These are phyloP conservation scores for Pseudomyrmex dendroicus DNA, from an alignment of 1,140 invertebrate genomes.

Conservation along the genomic window DNA sequence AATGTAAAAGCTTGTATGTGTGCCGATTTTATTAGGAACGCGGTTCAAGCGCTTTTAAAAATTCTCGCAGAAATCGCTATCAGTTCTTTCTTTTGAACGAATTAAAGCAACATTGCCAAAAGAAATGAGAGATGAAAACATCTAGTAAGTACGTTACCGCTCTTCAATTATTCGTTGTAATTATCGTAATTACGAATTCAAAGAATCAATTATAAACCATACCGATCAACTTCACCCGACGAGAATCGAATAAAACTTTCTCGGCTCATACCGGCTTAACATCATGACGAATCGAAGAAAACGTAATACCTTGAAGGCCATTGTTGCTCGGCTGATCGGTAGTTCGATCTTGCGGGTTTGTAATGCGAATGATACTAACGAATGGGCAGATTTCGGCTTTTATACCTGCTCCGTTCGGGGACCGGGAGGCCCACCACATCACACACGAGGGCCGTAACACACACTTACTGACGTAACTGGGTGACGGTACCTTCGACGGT, in stretches of 20 bases:
- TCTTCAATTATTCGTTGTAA: background rate
- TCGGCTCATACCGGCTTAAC: background rate
- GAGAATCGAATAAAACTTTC: background rate
- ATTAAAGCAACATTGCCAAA: too few relatives aligned
- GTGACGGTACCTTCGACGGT: constrained; percentile 71
- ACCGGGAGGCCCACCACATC: background rate
- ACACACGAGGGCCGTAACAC: background rate
- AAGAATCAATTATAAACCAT: background rate
- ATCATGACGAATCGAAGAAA: background rate
- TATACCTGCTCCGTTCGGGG: constrained; percentile 58
- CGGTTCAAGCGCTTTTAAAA: too few relatives aligned
- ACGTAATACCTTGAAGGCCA: constrained; percentile 73
- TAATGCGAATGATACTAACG: constrained; percentile 70
- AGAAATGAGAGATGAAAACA: too few relatives aligned
- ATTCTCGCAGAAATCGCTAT: too few relatives aligned
- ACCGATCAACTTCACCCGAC: background rate
- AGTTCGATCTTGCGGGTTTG: constrained; percentile 70
- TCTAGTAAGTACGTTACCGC: background rate
- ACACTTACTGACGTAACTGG: constrained; percentile 69
- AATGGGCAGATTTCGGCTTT: constrained; percentile 71
- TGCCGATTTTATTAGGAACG: too few relatives aligned
- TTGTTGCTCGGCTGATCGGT: constrained; percentile 63
- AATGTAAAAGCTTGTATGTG: background rate
- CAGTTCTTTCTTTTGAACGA: too few relatives aligned
- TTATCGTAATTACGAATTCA: constrained; percentile 10